Percentiles rank a stretch among this genome's conserved stretches.
Evolutionary conservation across 1,140 invertebrate genomes (phyloP).

Genomic region (Agrilus planipennis): DNA sequence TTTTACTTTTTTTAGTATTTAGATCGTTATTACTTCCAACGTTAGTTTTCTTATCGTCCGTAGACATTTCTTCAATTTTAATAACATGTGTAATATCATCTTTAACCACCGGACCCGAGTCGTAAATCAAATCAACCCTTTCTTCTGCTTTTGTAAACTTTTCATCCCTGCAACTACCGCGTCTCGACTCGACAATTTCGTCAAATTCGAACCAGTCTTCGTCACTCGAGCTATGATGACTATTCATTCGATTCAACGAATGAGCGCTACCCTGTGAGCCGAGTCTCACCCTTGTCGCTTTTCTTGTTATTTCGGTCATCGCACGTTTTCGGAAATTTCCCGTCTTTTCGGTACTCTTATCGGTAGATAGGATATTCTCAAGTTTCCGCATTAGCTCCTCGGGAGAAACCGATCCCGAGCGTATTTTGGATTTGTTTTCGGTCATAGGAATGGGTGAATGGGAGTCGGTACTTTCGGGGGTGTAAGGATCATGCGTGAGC

Average conservation of each 20-base stretch:
- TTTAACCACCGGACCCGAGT: too few relatives aligned
- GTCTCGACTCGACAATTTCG: conserved; percentile 7
- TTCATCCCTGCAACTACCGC: neutral
- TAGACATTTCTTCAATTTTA: too few relatives aligned
- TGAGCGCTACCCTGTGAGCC: conserved; percentile 9
- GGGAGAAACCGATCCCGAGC: conserved; percentile 23
- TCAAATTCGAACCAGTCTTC: conserved; percentile 26
- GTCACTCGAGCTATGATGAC: conserved; percentile 23
- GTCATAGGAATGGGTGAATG: conserved; percentile 44
- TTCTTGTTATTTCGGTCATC: conserved; percentile 18
- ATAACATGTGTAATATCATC: too few relatives aligned
- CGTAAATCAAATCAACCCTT: too few relatives aligned
- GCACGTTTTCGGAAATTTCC: conserved; percentile 16
- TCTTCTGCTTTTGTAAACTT: neutral
- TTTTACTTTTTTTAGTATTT: too few relatives aligned
- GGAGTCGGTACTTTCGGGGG: conserved; percentile 63
- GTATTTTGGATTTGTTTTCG: conserved; percentile 11
- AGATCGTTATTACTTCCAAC: too few relatives aligned
- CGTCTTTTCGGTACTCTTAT: conserved; percentile 9
- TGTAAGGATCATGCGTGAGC: conserved; percentile 53
- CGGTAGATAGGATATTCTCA: conserved; percentile 23
- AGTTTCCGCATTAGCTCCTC: conserved; percentile 25
- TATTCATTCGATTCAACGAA: conserved; percentile 17
- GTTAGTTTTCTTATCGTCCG: too few relatives aligned
- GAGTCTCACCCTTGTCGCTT: conserved; percentile 7